phyloP scores from a whole-genome alignment of 2,797 vertebrate genomes.

The Prunella strophiata region DNA sequence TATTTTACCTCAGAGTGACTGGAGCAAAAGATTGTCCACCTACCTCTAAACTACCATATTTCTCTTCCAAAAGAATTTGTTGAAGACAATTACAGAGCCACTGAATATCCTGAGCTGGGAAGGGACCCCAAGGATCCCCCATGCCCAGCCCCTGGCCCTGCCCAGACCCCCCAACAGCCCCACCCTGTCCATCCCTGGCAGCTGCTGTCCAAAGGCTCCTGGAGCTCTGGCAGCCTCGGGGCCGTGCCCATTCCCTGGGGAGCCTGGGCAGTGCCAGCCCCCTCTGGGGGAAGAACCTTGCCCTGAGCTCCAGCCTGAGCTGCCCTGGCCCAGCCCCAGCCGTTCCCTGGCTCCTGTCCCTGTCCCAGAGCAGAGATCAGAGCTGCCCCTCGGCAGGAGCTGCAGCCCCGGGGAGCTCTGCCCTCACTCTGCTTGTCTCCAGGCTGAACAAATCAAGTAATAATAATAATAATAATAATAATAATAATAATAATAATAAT shows the following conservation, averaged over 20 bases:
- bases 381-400: not conserved
- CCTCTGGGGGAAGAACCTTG: not conserved
- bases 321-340: not conserved
- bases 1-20: not conserved
- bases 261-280: not conserved
- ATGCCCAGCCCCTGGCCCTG: fast-evolving
- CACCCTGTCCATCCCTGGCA: not conserved
- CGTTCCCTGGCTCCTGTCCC: not conserved
- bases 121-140: fast-evolving
- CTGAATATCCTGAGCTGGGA: fast-evolving
- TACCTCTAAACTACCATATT: not conserved
- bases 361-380: not conserved
- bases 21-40: not conserved
- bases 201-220: not conserved
- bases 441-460: not conserved
- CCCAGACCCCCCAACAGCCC: not conserved
- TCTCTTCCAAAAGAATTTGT: not conserved
- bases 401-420: not conserved
- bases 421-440: not conserved
- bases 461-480: no score
- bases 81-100: not conserved
- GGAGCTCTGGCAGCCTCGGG: not conserved
- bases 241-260: not conserved
- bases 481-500: not conserved
- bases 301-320: not conserved